phyloP scores from a whole-genome alignment of 1,140 invertebrate genomes.

The Lethrus apterus region DNA sequence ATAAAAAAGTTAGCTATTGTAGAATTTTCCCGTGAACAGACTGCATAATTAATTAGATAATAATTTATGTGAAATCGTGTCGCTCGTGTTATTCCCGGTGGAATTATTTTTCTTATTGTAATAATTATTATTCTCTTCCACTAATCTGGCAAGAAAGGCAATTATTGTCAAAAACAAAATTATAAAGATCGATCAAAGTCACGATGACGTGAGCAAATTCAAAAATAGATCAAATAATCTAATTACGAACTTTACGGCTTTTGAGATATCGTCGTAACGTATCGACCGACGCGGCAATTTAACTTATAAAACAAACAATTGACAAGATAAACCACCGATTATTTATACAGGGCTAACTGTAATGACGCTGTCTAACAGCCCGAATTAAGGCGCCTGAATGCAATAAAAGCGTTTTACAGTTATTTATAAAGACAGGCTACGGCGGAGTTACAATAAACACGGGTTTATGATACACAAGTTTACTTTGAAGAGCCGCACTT shows the following conservation, averaged over 20 bases:
- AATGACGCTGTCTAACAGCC: constrained; percentile 22
- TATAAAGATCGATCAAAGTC: no score
- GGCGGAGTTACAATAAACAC: constrained; percentile 35
- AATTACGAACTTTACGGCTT: constrained; percentile 10
- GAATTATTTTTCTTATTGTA: constrained; percentile 8
- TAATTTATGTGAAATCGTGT: no score
- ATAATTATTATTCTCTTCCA: no score
- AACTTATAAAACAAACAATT: constrained; percentile 14
- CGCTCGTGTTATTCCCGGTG: constrained; percentile 8
- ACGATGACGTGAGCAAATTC: no score
- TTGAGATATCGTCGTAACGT: constrained; percentile 7
- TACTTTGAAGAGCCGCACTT: constrained; percentile 22
- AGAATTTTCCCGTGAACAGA: no score
- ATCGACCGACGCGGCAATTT: no score
- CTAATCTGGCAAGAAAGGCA: no score
- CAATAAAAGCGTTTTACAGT: constrained; percentile 35
- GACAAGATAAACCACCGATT: constrained; percentile 28
- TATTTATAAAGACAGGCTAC: constrained; percentile 35
- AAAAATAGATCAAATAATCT: constrained; percentile 13
- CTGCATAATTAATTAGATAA: no score
- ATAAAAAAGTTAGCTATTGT: no score
- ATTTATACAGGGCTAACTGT: constrained; percentile 24
- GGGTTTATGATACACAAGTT: constrained; percentile 25
- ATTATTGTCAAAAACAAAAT: no score
- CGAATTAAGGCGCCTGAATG: constrained; percentile 33